Conservation (phyloP, 2,797 vertebrate species). For the Myiothlypis chrysogaster region DNA sequence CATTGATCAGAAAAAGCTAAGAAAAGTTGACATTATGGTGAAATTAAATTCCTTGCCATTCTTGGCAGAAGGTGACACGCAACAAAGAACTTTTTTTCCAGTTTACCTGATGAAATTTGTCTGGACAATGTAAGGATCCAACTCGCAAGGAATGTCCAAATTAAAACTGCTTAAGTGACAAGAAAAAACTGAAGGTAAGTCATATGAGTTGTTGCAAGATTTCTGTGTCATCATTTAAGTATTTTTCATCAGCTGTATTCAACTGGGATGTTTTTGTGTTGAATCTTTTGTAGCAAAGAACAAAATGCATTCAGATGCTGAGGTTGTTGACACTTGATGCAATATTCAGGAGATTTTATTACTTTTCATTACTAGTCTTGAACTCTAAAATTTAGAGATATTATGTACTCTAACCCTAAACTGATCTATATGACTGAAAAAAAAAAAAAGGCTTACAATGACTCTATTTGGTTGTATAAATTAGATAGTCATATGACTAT, state of each 20-base stretch:
- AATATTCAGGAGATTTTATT: background rate
- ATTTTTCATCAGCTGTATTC: background rate
- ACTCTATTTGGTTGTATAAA: background rate
- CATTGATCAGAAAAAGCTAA: background rate
- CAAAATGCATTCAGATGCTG: background rate
- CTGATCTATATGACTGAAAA: background rate
- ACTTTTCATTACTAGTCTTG: background rate
- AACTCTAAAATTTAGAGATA: background rate
- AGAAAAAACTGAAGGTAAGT: background rate
- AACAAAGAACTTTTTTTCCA: background rate
- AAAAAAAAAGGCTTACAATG: background rate
- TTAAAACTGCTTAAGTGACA: background rate
- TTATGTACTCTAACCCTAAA: background rate
- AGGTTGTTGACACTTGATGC: background rate
- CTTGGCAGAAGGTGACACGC: background rate
- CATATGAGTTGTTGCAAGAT: background rate
- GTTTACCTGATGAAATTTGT: background rate
- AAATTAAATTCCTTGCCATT: constrained; percentile 12
- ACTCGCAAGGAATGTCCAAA: background rate
- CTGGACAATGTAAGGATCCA: background rate
- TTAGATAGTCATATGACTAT: background rate
- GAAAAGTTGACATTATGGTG: background rate
- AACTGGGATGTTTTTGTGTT: background rate
- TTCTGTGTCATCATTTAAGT: background rate
- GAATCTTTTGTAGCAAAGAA: background rate